Conservation (phyloP, 2,113 vertebrate species). For the Hypomesus transpacificus region DNA sequence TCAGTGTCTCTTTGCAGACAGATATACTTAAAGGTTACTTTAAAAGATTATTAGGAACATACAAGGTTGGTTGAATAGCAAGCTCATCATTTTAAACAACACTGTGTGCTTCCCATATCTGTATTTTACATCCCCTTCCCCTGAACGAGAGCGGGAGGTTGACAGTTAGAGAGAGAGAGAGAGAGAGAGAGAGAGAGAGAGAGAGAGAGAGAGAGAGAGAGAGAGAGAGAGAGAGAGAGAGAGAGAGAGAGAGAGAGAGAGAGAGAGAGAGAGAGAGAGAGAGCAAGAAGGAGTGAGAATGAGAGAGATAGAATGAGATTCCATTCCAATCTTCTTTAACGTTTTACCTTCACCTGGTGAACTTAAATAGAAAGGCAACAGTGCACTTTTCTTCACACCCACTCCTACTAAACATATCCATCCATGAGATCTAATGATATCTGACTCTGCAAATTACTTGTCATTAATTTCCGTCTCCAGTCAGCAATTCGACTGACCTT, state of each 20-base stretch:
- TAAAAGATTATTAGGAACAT: neutral
- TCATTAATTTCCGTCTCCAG: slow-evolving; percentile 58
- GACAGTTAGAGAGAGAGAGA: too few relatives aligned
- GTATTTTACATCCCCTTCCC: slow-evolving; percentile 24
- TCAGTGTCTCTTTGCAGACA: too few relatives aligned
- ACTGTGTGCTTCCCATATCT: slow-evolving; percentile 16
- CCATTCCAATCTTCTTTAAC: neutral
- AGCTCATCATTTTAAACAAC: slow-evolving; percentile 36
- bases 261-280: neutral
- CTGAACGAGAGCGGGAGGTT: neutral
- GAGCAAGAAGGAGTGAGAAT: neutral
- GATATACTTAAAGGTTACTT: neutral
- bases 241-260: slow-evolving; percentile 2
- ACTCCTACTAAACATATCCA: slow-evolving; percentile 31
- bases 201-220: neutral
- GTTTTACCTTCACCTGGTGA: slow-evolving; percentile 34
- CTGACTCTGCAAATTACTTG: slow-evolving; percentile 52
- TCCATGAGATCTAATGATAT: slow-evolving; percentile 48
- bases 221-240: neutral
- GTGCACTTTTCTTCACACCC: slow-evolving; percentile 16
- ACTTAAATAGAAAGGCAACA: slow-evolving; percentile 15
- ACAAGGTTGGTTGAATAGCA: slow-evolving; percentile 6
- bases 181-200: slow-evolving; percentile 5
- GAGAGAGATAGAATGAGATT: slow-evolving; percentile 6
- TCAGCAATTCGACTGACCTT: slow-evolving; percentile 60